Percentiles rank a stretch among this genome's conserved stretches.
Evolutionary conservation across 1,140 invertebrate species (phyloP).

Genomic region (Drosophila ficusphila): DNA sequence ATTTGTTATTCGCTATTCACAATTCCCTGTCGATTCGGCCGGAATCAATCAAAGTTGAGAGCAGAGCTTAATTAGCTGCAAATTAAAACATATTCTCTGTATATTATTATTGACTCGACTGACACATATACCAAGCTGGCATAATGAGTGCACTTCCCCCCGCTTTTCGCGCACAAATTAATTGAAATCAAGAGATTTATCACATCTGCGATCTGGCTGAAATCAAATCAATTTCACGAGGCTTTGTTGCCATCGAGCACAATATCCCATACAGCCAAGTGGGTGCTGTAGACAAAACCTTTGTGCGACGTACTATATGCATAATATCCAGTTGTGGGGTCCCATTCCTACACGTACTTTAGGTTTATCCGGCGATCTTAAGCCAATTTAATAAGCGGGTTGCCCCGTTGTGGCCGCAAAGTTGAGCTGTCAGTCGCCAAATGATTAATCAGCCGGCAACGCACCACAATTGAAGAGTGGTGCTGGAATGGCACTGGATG

Average conservation of each 20-base stretch:
- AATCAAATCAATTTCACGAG: conserved; percentile 67
- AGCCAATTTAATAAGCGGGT: conserved; percentile 81
- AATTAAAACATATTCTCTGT: conserved; percentile 61
- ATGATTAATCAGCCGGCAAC: conserved; percentile 72
- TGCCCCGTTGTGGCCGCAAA: conserved; percentile 69
- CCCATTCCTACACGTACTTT: conserved; percentile 78
- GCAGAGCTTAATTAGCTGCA: conserved; percentile 45
- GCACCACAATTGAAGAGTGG: conserved; percentile 70
- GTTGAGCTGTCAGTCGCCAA: conserved; percentile 80
- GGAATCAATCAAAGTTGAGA: conserved; percentile 17
- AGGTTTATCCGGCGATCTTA: conserved; percentile 79
- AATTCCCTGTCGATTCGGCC: conserved; percentile 17
- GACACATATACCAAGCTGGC: conserved; percentile 65
- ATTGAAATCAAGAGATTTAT: conserved; percentile 76
- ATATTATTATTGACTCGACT: conserved; percentile 56
- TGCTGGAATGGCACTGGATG: conserved; percentile 18
- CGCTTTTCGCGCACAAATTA: conserved; percentile 63
- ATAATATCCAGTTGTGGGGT: conserved; percentile 80
- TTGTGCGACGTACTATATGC: conserved; percentile 56
- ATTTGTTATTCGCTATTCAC: conserved; percentile 37
- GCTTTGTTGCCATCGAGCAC: conserved; percentile 24
- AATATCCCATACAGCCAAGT: conserved; percentile 37
- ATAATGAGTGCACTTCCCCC: conserved; percentile 49
- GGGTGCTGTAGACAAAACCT: conserved; percentile 58
- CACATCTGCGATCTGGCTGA: conserved; percentile 68